Evolutionary conservation across 1,140 invertebrate species (phyloP).

Genomic region (Odontomachus brunneus): DNA sequence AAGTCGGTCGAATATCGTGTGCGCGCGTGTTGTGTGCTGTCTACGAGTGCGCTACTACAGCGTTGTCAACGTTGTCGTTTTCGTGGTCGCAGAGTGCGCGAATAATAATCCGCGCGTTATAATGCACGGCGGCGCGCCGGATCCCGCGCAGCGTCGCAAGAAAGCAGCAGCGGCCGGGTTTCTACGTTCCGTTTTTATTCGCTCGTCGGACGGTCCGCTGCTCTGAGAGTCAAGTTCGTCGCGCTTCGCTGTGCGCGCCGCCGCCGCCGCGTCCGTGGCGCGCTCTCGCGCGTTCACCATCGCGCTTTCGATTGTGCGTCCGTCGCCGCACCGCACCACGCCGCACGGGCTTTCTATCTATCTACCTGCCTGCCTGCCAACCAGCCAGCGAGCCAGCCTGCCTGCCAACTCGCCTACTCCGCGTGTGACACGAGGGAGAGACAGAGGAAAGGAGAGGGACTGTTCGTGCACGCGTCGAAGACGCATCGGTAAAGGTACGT

Average conservation of each 20-base stretch:
- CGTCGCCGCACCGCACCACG: conserved; percentile 38
- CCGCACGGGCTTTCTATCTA: conserved; percentile 38
- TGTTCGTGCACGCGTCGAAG: conserved; percentile 11
- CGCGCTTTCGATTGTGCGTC: conserved; percentile 67
- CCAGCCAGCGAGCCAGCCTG: not conserved
- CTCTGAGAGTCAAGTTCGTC: conserved; percentile 75
- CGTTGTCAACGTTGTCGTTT: not conserved
- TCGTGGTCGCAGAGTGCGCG: not conserved
- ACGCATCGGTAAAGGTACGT: conserved; percentile 31
- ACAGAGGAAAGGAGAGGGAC: conserved; percentile 24
- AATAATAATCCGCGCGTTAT: conserved; percentile 3
- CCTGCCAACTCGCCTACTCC: not conserved
- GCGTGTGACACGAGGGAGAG: conserved; percentile 20
- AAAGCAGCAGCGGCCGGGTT: conserved; percentile 64
- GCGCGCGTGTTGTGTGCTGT: not conserved
- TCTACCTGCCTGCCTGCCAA: not conserved
- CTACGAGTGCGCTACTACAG: conserved; percentile 17
- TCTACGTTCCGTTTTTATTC: conserved; percentile 71
- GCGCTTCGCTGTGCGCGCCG: conserved; percentile 71
- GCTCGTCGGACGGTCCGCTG: conserved; percentile 72
- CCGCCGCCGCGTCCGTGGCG: conserved; percentile 53
- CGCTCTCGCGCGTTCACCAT: conserved; percentile 66
- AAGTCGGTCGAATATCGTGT: conserved; percentile 13
- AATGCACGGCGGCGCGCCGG: conserved; percentile 46
- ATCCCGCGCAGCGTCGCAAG: conserved; percentile 60